Base-by-base conservation (phyloP, 2,113 vertebrate genomes). In the Castor canadensis region DNA sequence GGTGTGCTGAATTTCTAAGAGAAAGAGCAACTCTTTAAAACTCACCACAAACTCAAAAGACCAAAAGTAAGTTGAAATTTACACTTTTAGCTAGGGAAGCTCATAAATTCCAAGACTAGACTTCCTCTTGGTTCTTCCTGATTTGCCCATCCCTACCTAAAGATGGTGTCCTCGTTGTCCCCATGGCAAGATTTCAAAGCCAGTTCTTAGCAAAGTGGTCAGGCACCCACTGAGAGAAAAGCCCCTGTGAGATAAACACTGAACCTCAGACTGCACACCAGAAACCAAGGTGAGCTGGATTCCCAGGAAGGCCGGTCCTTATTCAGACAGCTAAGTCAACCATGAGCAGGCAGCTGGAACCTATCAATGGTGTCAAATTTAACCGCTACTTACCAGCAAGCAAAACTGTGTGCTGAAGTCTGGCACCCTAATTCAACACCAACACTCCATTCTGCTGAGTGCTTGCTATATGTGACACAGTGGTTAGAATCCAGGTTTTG, bases 1-100 rank as follows among this genome's bases (percentile, higher is more conserved):
- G 56, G 45, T 26, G 69, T 84, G 84, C 38, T 81, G 67, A 69
- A n/a, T 87, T 94, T 64, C 66, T 62, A 66, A 47, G 60, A 96
- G 60, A 76, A 87, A 85, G 60, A 95, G 94, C 32, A 49, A 81
- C 17, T 47, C 91, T 89, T 80, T 90, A 94, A 94, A 95, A 92
- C 54, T 94, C 58, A 84, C 15, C 88, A 81, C 89, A 96, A 96
- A 91, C 60, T 43, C 45, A 49, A 45, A 64, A 93, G 76, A 96
- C 93, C 67, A 97, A 84, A 89, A 85, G 79, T 35, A 87, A 92
- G 93, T 69, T 79, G 95, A 80, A 93, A 96, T 56, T 73, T 84
- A 60, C 87, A 94, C 80, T 83, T 95, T 95, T 28, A 87, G 90
- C 90, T 95, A 89, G 88, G 91, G 52, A 66, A 54, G 81, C 90